These are phyloP conservation scores for Synergus itoensis DNA, from an alignment of 2,888 invertebrate genomes.

Conservation along the genomic window DNA sequence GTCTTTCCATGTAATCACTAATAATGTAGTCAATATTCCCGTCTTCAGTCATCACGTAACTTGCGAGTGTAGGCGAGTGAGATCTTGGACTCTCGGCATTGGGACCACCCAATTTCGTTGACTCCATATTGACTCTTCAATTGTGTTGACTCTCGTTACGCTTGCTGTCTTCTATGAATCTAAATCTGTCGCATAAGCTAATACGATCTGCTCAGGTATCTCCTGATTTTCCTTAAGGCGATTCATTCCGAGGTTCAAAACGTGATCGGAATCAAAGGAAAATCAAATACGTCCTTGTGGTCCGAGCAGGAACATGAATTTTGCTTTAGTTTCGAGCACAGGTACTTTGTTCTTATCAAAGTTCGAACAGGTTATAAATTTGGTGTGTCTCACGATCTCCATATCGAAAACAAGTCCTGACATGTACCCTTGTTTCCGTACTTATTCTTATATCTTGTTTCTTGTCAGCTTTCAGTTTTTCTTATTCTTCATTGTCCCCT, in stretches of 20 bases:
- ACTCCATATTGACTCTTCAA: constrained; percentile 63
- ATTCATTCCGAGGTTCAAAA: constrained; percentile 57
- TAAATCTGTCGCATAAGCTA: constrained; percentile 44
- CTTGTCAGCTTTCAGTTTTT: not conserved
- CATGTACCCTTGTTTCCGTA: not conserved
- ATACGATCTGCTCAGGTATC: constrained; percentile 48
- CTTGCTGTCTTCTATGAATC: not conserved
- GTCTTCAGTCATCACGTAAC: constrained; percentile 43
- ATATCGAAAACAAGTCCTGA: constrained; percentile 47
- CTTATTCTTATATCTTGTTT: not conserved
- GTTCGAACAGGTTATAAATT: constrained; percentile 44
- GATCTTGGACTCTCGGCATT: constrained; percentile 62
- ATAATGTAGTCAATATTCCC: constrained; percentile 50
- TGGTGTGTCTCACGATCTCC: constrained; percentile 52
- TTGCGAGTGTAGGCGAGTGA: constrained; percentile 64
- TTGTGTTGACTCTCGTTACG: constrained; percentile 13
- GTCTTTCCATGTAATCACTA: constrained; percentile 88
- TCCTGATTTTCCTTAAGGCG: constrained; percentile 56
- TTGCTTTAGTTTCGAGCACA: constrained; percentile 56
- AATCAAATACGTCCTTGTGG: constrained; percentile 62
- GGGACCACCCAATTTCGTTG: constrained; percentile 68
- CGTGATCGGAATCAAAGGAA: constrained; percentile 46
- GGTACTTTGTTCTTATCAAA: constrained; percentile 48
- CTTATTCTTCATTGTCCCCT: not conserved
- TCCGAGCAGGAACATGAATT: constrained; percentile 65